These are phyloP conservation scores for Tenebrosternarchus preto DNA, from an alignment of 2,113 vertebrate species.

Conservation along the genomic window DNA sequence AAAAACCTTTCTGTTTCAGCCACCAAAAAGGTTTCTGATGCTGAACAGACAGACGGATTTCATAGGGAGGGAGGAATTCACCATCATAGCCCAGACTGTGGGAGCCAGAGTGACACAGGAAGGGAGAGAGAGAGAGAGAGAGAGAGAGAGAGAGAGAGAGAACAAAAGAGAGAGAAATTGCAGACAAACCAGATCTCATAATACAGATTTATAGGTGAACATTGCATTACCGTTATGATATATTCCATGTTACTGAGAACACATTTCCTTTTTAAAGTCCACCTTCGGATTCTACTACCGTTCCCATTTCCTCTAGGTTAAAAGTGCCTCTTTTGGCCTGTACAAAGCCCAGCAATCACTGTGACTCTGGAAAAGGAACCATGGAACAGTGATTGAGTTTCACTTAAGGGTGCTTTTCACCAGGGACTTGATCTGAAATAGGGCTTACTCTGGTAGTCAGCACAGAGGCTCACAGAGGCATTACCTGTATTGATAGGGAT, in stretches of 20 bases:
- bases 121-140: slow-evolving; percentile 42
- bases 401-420: slow-evolving; percentile 35
- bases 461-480: slow-evolving; percentile 43
- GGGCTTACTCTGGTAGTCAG: slow-evolving; percentile 38
- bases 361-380: slow-evolving; percentile 3
- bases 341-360: slow-evolving; percentile 20
- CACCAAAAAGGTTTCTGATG: slow-evolving; percentile 34
- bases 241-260: slow-evolving; percentile 11
- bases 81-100: slow-evolving; percentile 45
- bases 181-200: neutral
- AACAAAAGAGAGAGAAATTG: neutral
- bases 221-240: neutral
- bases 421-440: slow-evolving; percentile 23
- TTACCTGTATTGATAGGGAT: slow-evolving; percentile 55
- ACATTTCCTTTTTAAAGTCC: slow-evolving; percentile 13
- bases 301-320: slow-evolving; percentile 26
- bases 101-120: slow-evolving; percentile 46
- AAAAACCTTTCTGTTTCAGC: slow-evolving; percentile 52
- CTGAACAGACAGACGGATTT: slow-evolving; percentile 61
- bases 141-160: slow-evolving; percentile 4
- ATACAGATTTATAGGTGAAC: slow-evolving; percentile 19
- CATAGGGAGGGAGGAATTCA: slow-evolving; percentile 56
- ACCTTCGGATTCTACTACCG: slow-evolving; percentile 5
- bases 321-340: slow-evolving; percentile 17
- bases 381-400: slow-evolving; percentile 46